Percentiles rank a stretch among this genome's conserved stretches.
These are phyloP conservation scores for Phaetusa simplex DNA, from an alignment of 2,113 vertebrate species.

Conservation along the genomic window DNA sequence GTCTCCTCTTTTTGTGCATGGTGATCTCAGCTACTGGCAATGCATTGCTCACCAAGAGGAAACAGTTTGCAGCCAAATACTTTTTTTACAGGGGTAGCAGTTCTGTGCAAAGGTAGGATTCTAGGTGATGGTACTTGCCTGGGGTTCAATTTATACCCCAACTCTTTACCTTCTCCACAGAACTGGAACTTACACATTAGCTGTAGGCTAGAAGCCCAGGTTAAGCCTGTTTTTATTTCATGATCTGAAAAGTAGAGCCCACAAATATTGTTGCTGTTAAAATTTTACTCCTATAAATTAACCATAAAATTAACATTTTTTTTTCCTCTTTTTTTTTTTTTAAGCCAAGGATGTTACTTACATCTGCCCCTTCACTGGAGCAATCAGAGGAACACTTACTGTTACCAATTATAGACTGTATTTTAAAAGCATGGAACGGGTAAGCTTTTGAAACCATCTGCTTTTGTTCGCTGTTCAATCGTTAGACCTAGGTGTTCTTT, in stretches of 20 bases:
- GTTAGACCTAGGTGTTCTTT: background rate
- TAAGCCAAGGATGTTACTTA: slow-evolving; percentile 94
- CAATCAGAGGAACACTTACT: slow-evolving; percentile 88
- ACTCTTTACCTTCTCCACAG: background rate
- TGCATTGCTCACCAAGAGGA: background rate
- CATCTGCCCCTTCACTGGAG: slow-evolving; percentile 94
- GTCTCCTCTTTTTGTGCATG: background rate
- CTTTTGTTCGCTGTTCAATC: background rate
- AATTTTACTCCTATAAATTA: background rate
- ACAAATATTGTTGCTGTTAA: background rate
- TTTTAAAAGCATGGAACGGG: slow-evolving; percentile 94
- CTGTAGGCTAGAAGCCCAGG: background rate
- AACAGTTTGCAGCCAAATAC: background rate
- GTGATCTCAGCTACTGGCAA: background rate
- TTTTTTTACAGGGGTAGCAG: background rate
- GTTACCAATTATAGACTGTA: slow-evolving; percentile 96
- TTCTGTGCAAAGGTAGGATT: background rate
- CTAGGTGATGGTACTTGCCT: background rate
- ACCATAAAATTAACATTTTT: background rate
- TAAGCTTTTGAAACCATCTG: slow-evolving; percentile 70
- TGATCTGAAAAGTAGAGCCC: background rate
- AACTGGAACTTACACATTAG: background rate
- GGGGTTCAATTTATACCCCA: background rate
- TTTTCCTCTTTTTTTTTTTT: background rate
- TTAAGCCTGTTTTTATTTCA: background rate